Conservation (phyloP, 2,888 invertebrate genomes). For the Cyclophora albipunctata region DNA sequence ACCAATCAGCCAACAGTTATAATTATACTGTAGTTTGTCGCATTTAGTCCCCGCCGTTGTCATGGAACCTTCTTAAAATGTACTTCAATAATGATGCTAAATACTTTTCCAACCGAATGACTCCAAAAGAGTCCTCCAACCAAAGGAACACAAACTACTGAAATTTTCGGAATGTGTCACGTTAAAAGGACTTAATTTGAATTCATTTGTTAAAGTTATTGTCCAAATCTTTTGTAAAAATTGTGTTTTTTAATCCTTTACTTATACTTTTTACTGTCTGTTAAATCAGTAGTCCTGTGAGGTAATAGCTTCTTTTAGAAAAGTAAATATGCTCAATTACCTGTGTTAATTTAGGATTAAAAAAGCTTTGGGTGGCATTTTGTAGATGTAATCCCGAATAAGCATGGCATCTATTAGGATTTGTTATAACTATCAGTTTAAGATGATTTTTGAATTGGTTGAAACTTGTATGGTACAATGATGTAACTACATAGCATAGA, state of each 20-base stretch:
- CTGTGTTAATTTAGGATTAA: slow-evolving; percentile 11
- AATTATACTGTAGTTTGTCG: no score
- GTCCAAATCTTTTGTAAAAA: slow-evolving; percentile 20
- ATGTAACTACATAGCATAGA: no score
- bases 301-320: slow-evolving; percentile 16
- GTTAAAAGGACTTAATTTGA: slow-evolving; percentile 20
- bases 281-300: slow-evolving; percentile 21
- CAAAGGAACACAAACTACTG: slow-evolving; percentile 14
- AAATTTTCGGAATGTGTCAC: slow-evolving; percentile 21
- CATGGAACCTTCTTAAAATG: no score
- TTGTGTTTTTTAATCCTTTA: slow-evolving; percentile 30
- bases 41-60: no score
- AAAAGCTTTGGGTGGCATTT: slow-evolving; percentile 20
- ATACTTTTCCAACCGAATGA: slow-evolving; percentile 15
- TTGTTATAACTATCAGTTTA: not conserved
- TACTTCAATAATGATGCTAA: no score
- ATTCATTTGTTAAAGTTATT: slow-evolving; percentile 22
- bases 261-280: slow-evolving; percentile 17
- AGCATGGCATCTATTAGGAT: not conserved
- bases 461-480: no score
- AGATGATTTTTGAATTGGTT: not conserved
- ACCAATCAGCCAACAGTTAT: no score
- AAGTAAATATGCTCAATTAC: slow-evolving; percentile 41
- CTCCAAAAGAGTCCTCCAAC: slow-evolving; percentile 11
- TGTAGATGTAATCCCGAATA: slow-evolving; percentile 4